A percentile compares a stretch with the other conserved stretches of the same genome.
Conservation (phyloP, 1,140 invertebrate genomes). For the Apolygus lucorum region DNA sequence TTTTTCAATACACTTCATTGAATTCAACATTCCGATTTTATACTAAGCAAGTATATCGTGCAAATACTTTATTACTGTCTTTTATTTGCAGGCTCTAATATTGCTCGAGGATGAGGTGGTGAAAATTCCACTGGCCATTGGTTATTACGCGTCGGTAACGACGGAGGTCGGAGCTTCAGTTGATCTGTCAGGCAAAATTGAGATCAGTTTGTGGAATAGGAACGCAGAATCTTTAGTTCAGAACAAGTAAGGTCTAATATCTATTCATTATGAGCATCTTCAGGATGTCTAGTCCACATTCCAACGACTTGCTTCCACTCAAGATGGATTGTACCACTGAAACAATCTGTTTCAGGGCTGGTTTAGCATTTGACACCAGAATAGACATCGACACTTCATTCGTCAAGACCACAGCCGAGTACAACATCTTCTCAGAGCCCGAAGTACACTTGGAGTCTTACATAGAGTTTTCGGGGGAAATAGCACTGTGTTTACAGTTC, state of each 20-base stretch:
- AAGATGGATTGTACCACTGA: no score
- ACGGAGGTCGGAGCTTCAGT: slow-evolving; percentile 66
- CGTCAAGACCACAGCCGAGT: slow-evolving; percentile 58
- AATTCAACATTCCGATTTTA: no score
- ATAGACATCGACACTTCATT: slow-evolving; percentile 58
- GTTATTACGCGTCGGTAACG: slow-evolving; percentile 59
- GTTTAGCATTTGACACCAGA: slow-evolving; percentile 55
- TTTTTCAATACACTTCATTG: no score
- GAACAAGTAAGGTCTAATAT: slow-evolving; percentile 48
- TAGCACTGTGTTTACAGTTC: slow-evolving; percentile 72
- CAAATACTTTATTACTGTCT: slow-evolving; percentile 1
- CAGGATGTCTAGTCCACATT: slow-evolving; percentile 4
- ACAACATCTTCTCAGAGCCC: slow-evolving; percentile 59
- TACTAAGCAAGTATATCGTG: not conserved
- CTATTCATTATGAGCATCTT: slow-evolving; percentile 1
- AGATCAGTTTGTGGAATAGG: slow-evolving; percentile 77
- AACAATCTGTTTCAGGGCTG: slow-evolving; percentile 50
- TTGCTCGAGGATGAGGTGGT: slow-evolving; percentile 66
- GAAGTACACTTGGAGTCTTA: slow-evolving; percentile 65
- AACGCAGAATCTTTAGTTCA: slow-evolving; percentile 75
- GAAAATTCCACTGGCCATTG: slow-evolving; percentile 59
- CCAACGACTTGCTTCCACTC: no score
- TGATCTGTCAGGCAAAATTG: slow-evolving; percentile 74
- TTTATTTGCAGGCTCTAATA: slow-evolving; percentile 48
- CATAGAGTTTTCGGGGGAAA: slow-evolving; percentile 66